phyloP scores from a whole-genome alignment of 2,888 invertebrate genomes.

The Hypomecis punctinalis region DNA sequence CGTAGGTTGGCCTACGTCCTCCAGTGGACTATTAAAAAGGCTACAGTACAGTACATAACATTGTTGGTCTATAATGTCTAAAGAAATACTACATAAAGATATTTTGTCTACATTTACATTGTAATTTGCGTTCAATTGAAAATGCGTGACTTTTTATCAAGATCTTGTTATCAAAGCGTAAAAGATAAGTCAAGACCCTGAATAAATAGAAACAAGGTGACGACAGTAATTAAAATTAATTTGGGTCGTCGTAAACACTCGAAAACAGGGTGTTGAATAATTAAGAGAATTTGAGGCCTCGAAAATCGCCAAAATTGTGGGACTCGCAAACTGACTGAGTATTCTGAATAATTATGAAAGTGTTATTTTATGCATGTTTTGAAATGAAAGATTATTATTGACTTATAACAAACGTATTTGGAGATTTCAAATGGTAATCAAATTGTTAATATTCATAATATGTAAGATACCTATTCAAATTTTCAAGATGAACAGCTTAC shows the following conservation, averaged over 20 bases:
- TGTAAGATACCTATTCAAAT: too few relatives aligned
- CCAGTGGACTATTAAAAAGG: too few relatives aligned
- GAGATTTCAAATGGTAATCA: too few relatives aligned
- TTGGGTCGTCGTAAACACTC: slow-evolving; percentile 27
- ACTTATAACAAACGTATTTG: too few relatives aligned
- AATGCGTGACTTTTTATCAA: neutral
- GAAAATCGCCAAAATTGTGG: neutral
- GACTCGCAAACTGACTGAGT: neutral
- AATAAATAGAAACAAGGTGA: slow-evolving; percentile 27
- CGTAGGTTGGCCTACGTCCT: too few relatives aligned
- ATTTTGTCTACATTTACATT: too few relatives aligned
- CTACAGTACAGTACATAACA: too few relatives aligned
- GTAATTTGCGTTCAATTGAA: neutral
- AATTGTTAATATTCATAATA: too few relatives aligned
- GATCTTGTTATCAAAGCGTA: slow-evolving; percentile 3
- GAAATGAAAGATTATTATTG: too few relatives aligned
- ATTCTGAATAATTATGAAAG: neutral
- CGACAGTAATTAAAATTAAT: slow-evolving; percentile 22
- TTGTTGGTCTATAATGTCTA: too few relatives aligned
- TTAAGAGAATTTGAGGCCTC: slow-evolving; percentile 4
- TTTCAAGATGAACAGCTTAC: too few relatives aligned
- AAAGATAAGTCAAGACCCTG: slow-evolving; percentile 19
- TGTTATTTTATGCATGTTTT: neutral
- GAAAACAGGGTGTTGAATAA: slow-evolving; percentile 17
- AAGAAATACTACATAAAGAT: too few relatives aligned